Evolutionary conservation across 2,888 invertebrate genomes (phyloP), one percentile per base, ranked within the genome.

Genomic region (Drosophila acutilabella): DNA sequence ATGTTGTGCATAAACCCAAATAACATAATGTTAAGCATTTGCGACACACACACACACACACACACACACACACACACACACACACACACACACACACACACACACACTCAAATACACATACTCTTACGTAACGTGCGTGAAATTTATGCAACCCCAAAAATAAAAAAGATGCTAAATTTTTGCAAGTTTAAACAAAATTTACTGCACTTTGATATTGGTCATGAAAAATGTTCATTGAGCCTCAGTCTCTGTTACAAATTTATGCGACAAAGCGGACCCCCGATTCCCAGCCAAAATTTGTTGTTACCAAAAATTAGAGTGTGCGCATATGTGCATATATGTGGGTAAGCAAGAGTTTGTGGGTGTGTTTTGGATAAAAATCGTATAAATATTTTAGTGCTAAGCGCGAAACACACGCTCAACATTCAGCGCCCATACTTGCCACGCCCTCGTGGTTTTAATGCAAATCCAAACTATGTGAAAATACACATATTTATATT

Each of bases 131-230:
- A 48, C 51, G 30, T 64, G 73, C 50, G 59, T 58, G 40, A 87
- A 83, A 79, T 73, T 74, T 79, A 74, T 87, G 79, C 81, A 57
- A 45, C 47, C 38, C 33, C 8, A 48, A 48, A 56, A 59, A 45
- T 54, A 53, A 38, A 60, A 67, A 52, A 47, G 53, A 54, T 57
- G 56, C 45, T 45, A 58, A 56, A 59, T 71, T 76, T 84, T 74
- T 78, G 73, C 72, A 78, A 76, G 69, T 86, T 84, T 83, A 80
- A 82, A 74, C 68, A 86, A 80, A 84, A 88, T 83, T 83, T 83
- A 83, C 73, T 82, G 75, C 83, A 73, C 86, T 86, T 88, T 85
- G 74, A 80, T 78, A 77, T 47, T 78, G 78, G 74, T 68, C 75
- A 80, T 88, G 83, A 88, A 84, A 84, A 86, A 73, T 78, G 80